These are phyloP conservation scores for Caenorhabditis zanzibari DNA, from an alignment of 2,888 invertebrate species.

Conservation along the genomic window DNA sequence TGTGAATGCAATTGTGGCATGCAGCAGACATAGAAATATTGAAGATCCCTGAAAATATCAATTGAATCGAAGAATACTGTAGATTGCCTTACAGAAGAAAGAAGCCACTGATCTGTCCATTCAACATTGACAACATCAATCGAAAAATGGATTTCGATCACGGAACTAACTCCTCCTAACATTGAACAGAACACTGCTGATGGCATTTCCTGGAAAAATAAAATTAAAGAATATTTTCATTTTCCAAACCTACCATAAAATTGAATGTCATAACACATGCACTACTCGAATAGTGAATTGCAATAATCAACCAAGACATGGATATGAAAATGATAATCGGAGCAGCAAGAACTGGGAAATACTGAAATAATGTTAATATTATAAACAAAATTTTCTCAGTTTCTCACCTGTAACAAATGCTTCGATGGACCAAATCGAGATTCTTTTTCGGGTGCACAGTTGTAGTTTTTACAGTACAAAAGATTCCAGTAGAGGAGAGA, in stretches of 20 bases:
- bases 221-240: not conserved
- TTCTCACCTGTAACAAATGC: slow-evolving; percentile 44
- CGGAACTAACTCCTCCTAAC: slow-evolving; percentile 78
- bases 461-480: slow-evolving; percentile 72
- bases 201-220: slow-evolving; percentile 79
- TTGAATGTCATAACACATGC: slow-evolving; percentile 74
- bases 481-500: slow-evolving; percentile 74
- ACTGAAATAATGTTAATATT: slow-evolving; percentile 66
- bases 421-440: slow-evolving; percentile 20
- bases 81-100: slow-evolving; percentile 71
- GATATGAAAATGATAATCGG: slow-evolving; percentile 75
- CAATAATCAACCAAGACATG: slow-evolving; percentile 75
- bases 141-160: slow-evolving; percentile 82
- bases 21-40: slow-evolving; percentile 75
- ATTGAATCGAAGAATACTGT: not conserved
- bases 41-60: slow-evolving; percentile 73
- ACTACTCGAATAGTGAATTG: slow-evolving; percentile 70
- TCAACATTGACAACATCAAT: slow-evolving; percentile 71
- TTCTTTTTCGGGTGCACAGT: slow-evolving; percentile 39
- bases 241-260: slow-evolving; percentile 73
- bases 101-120: slow-evolving; percentile 80
- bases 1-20: slow-evolving; percentile 78
- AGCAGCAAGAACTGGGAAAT: slow-evolving; percentile 75
- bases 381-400: not conserved
- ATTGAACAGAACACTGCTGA: slow-evolving; percentile 79